Conservation (phyloP, 2,888 invertebrate genomes). For the Philereme vetulata region DNA sequence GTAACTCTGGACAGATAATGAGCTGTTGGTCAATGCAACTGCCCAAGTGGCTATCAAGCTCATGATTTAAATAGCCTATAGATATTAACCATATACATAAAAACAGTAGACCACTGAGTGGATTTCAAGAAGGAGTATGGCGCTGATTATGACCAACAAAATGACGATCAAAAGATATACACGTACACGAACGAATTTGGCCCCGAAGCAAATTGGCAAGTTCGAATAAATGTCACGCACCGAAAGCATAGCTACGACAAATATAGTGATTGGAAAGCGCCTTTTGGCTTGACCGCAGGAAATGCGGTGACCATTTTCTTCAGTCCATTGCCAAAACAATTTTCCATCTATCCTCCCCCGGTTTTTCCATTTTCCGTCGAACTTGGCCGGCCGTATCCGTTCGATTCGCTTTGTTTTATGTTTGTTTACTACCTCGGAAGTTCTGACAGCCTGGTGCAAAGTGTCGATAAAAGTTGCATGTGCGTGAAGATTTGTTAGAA, state of each 20-base stretch:
- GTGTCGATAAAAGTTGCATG: constrained; percentile 29
- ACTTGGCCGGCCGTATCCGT: constrained; percentile 59
- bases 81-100: too few relatives aligned
- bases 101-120: too few relatives aligned
- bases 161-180: too few relatives aligned
- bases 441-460: constrained; percentile 35
- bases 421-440: constrained; percentile 45
- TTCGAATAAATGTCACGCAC: constrained; percentile 46
- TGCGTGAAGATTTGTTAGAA: constrained; percentile 25
- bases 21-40: too few relatives aligned
- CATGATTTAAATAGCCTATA: too few relatives aligned
- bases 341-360: constrained; percentile 71
- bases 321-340: constrained; percentile 79
- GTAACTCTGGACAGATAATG: too few relatives aligned
- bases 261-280: constrained; percentile 67
- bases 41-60: too few relatives aligned
- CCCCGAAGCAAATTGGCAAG: constrained; percentile 19
- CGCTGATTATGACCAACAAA: too few relatives aligned
- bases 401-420: constrained; percentile 61
- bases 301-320: constrained; percentile 75
- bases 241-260: constrained; percentile 54
- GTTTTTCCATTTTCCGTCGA: constrained; percentile 73
- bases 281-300: constrained; percentile 60
- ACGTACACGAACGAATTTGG: too few relatives aligned
- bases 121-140: too few relatives aligned